Evolutionary conservation across 2,888 invertebrate species (phyloP).

Genomic region (Salpingus planirostris): DNA sequence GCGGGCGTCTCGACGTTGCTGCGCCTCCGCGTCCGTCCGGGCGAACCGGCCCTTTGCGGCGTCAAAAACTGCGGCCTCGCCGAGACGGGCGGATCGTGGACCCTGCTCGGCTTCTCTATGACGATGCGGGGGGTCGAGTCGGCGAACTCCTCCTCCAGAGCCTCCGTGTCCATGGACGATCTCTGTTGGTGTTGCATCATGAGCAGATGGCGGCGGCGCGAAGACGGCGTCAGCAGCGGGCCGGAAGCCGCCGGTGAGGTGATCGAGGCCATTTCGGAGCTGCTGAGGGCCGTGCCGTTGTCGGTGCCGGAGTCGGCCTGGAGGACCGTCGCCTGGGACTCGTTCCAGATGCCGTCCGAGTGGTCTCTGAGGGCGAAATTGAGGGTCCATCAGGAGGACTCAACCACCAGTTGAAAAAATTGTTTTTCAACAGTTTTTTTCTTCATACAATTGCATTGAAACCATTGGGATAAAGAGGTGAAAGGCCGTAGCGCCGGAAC

Average conservation of each 20-base stretch:
- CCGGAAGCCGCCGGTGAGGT: slow-evolving; percentile 49
- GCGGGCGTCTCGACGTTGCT: slow-evolving; percentile 17
- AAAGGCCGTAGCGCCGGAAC: no score
- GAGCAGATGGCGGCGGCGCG: slow-evolving; percentile 66
- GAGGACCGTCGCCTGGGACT: slow-evolving; percentile 77
- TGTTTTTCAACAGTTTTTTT: no score
- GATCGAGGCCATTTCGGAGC: slow-evolving; percentile 42
- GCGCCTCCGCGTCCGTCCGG: slow-evolving; percentile 15
- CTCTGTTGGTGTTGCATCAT: slow-evolving; percentile 76
- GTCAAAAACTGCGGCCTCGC: slow-evolving; percentile 24
- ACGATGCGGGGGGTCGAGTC: slow-evolving; percentile 27
- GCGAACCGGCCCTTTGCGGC: slow-evolving; percentile 20
- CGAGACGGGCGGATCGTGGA: slow-evolving; percentile 10
- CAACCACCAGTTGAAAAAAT: no score
- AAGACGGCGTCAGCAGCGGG: slow-evolving; percentile 66
- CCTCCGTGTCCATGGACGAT: slow-evolving; percentile 79
- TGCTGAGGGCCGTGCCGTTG: slow-evolving; percentile 51
- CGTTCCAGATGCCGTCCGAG: slow-evolving; percentile 84
- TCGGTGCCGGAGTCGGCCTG: slow-evolving; percentile 64
- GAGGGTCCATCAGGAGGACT: no score
- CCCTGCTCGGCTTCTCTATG: slow-evolving; percentile 15
- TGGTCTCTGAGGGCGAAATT: slow-evolving; percentile 67
- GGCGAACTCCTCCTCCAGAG: slow-evolving; percentile 62
- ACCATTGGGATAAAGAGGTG: no score
- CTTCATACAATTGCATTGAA: no score